Evolutionary conservation across 2,888 invertebrate species (phyloP).

Genomic region (Zelleria hepariella): DNA sequence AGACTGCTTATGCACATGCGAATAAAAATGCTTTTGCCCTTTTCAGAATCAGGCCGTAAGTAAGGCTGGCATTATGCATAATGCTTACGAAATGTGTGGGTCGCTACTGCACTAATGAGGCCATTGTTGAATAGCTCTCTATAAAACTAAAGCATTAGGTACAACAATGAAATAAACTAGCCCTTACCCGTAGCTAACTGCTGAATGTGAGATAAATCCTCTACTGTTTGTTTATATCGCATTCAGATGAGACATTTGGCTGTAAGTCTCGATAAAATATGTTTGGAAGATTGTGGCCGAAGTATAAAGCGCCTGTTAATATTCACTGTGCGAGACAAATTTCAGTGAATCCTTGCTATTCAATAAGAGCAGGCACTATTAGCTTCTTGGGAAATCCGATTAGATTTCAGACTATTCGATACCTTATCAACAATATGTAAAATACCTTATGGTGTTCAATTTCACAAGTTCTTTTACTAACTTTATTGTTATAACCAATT

Average conservation of each 20-base stretch:
- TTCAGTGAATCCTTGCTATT: not conserved
- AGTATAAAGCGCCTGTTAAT: not conserved
- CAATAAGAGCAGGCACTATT: not conserved
- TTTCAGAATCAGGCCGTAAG: not conserved
- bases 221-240: not conserved
- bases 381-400: not conserved
- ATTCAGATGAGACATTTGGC: not conserved
- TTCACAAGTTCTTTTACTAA: too few relatives aligned
- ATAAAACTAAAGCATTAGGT: not conserved
- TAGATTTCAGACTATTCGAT: not conserved
- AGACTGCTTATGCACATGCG: too few relatives aligned
- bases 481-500: too few relatives aligned
- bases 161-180: not conserved
- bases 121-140: not conserved
- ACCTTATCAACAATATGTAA: too few relatives aligned
- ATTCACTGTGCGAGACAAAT: not conserved
- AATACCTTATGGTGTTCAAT: too few relatives aligned
- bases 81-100: constrained; percentile 1
- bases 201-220: not conserved
- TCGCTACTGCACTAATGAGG: not conserved
- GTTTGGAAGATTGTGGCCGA: too few relatives aligned
- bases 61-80: not conserved
- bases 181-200: not conserved
- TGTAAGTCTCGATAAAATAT: too few relatives aligned
- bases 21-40: not conserved